Percentiles rank a stretch among this genome's conserved stretches.
These are phyloP conservation scores for Caenorhabditis plicata DNA, from an alignment of 2,888 invertebrate genomes.

Conservation along the genomic window DNA sequence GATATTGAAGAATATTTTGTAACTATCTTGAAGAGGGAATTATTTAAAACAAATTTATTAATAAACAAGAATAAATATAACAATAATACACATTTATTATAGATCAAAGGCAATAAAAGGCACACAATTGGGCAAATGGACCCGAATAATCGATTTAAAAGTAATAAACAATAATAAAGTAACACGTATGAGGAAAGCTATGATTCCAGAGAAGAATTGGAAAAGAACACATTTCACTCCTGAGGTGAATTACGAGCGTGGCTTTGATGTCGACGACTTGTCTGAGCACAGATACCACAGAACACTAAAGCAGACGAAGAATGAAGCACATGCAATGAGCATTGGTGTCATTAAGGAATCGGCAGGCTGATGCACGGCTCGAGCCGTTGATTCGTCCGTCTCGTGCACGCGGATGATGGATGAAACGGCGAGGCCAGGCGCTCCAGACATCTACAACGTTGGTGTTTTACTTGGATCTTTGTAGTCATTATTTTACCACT, in stretches of 20 bases:
- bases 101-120: no score
- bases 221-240: constrained; percentile 3
- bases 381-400: constrained; percentile 4
- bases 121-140: no score
- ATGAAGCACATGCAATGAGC: constrained; percentile 18
- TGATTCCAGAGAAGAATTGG: no score
- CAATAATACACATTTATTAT: no score
- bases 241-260: constrained; percentile 1
- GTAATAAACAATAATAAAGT: no score
- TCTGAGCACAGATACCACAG: constrained; percentile 20
- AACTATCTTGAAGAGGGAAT: constrained; percentile 5
- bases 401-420: constrained; percentile 31
- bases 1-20: no score
- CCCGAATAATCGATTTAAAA: no score
- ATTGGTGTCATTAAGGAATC: constrained; percentile 7
- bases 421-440: constrained; percentile 24
- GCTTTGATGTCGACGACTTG: constrained; percentile 15
- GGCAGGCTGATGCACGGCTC: background rate
- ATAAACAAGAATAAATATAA: constrained; percentile 24
- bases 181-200: no score
- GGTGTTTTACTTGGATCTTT: background rate
- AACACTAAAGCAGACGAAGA: constrained; percentile 16
- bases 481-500: constrained; percentile 7
- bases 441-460: constrained; percentile 26
- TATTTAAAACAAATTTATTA: constrained; percentile 1